Evolutionary conservation across 2,797 vertebrate species (phyloP).

Genomic region (Liparis tanakae): DNA sequence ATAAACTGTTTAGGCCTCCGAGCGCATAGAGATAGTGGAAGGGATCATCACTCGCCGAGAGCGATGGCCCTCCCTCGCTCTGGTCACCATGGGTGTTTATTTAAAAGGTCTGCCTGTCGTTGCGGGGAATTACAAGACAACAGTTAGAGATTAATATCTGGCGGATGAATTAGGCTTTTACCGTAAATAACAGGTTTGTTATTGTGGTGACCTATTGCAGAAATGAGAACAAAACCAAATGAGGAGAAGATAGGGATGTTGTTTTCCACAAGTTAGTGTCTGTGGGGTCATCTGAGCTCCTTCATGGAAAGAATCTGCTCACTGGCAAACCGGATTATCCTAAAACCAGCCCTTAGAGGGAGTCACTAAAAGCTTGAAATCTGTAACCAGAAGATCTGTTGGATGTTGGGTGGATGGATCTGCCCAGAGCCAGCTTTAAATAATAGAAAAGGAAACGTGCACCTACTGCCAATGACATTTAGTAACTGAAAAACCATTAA

Average conservation of each 20-base stretch:
- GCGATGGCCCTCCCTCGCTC: slow-evolving; percentile 76
- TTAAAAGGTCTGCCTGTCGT: slow-evolving; percentile 77
- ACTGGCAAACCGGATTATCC: slow-evolving; percentile 52
- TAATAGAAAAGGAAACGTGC: background rate
- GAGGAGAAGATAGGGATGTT: slow-evolving; percentile 58
- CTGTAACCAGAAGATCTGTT: slow-evolving; percentile 22
- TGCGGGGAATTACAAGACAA: slow-evolving; percentile 71
- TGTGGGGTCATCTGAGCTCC: slow-evolving; percentile 36
- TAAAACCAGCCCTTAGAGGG: slow-evolving; percentile 47
- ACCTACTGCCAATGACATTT: slow-evolving; percentile 8
- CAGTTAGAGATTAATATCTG: slow-evolving; percentile 74
- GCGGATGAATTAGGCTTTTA: slow-evolving; percentile 71
- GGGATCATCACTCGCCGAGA: slow-evolving; percentile 79
- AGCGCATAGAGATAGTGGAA: slow-evolving; percentile 89
- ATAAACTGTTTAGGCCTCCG: slow-evolving; percentile 96
- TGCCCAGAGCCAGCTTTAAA: slow-evolving; percentile 21
- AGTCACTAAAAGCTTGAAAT: slow-evolving; percentile 38
- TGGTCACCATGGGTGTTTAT: slow-evolving; percentile 81
- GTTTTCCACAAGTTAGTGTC: slow-evolving; percentile 34
- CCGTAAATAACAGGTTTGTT: slow-evolving; percentile 61
- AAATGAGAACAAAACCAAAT: slow-evolving; percentile 55
- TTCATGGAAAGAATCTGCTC: slow-evolving; percentile 63
- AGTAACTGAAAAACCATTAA: slow-evolving; percentile 12
- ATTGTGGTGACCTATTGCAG: slow-evolving; percentile 50
- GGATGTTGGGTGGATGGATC: slow-evolving; percentile 29